Evolutionary conservation across 2,888 invertebrate species (phyloP).

Genomic region (Aporophyla lueneburgensis): DNA sequence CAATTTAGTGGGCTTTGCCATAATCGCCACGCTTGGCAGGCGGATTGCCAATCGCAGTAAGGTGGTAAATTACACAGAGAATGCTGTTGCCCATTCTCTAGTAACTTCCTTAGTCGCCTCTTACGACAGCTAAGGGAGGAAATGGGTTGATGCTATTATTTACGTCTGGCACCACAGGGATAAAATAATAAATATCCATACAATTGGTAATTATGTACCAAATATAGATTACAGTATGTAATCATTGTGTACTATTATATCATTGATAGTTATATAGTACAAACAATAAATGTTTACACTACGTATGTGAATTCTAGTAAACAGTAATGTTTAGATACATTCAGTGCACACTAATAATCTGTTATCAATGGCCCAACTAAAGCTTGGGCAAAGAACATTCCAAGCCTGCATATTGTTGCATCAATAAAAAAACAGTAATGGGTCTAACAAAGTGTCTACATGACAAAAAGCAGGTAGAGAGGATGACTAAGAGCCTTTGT

Average conservation of each 20-base stretch:
- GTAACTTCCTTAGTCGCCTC: too few relatives aligned
- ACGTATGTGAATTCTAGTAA: conserved; percentile 55
- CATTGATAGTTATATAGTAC: conserved; percentile 41
- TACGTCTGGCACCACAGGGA: not conserved
- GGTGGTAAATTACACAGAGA: too few relatives aligned
- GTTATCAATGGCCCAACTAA: conserved; percentile 57
- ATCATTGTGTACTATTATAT: conserved; percentile 53
- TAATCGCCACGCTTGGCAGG: too few relatives aligned
- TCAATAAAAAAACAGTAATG: conserved; percentile 66
- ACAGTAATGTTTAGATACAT: conserved; percentile 52
- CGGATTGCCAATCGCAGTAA: too few relatives aligned
- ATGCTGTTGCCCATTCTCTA: too few relatives aligned
- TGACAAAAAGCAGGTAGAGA: conserved; percentile 84
- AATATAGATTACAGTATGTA: conserved; percentile 49
- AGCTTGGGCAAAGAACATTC: conserved; percentile 47
- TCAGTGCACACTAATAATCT: conserved; percentile 49
- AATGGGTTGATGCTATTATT: too few relatives aligned
- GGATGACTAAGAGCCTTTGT: conserved; percentile 88
- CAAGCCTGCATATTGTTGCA: conserved; percentile 58
- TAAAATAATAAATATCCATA: conserved; percentile 36
- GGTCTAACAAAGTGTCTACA: conserved; percentile 74
- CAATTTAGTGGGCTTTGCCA: too few relatives aligned
- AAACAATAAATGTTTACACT: conserved; percentile 66
- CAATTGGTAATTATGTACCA: conserved; percentile 45
- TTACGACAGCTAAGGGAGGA: too few relatives aligned